Evolutionary conservation across 2,113 vertebrate genomes (phyloP), one percentile per base, ranked within the genome.

Genomic region (Gambusia affinis): DNA sequence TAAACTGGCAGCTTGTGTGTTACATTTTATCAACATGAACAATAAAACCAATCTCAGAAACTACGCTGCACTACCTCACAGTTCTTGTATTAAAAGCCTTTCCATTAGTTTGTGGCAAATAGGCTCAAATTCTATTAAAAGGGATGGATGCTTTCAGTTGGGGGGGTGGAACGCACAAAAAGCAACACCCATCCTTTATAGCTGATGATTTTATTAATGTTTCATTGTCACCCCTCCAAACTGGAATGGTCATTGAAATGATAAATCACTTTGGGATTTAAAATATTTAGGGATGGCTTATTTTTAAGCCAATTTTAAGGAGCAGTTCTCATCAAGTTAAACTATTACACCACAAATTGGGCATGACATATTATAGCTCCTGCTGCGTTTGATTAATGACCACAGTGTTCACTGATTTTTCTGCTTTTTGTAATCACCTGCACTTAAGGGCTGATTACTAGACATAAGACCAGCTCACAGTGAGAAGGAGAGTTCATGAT

Each of bases 401-500:
- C 33, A 29, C 14, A 3, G 33, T 47, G 61, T 82, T 70, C 57
- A 30, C 74, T 72, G 70, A 63, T 51, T 39, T 66, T 64, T 71
- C 64, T 67, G 60, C 24, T 64, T 79, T 78, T 4, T 78, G 51
- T 30, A 4, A 64, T 72, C 73, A 64, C 66, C 72, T 47, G 47
- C 64, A 69, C 74, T 81, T 77, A 82, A 42, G 22, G 63, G 33
- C 72, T 81, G 78, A 70, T 82, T 75, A 39, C 77, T 73, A 54
- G 73, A 60, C 27, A 78, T 85, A 35, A 51, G 51, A 66, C n/a
- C 35, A 68, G 75, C 62, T 22, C 51, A 33, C 67, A 22, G 60
- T 65, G 72, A 75, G 73, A 72, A 44, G 60, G 62, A 73, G 33
- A 60, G 47, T 54, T 65, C 51, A 60, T 82, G 78, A 84, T 83